A percentile compares a stretch with the other conserved stretches of the same genome.
Evolutionary conservation across 1,140 invertebrate species (phyloP).

Genomic region (Dendroctonus valens): DNA sequence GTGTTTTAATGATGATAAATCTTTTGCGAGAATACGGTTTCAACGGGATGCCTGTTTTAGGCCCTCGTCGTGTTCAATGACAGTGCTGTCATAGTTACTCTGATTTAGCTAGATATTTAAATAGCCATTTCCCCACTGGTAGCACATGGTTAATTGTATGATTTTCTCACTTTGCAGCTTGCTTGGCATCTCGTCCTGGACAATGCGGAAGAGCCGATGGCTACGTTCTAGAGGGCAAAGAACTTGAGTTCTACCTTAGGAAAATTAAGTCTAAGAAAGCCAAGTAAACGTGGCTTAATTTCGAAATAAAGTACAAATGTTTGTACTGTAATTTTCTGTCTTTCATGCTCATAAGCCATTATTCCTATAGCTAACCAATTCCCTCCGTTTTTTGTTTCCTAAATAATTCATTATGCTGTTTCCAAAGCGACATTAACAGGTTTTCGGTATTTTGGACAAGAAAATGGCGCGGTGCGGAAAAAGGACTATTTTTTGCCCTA

Average conservation of each 20-base stretch:
- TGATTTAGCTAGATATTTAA: conserved; percentile 53
- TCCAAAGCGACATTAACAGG: no score
- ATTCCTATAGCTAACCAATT: no score
- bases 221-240: conserved; percentile 98
- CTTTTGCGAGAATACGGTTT: conserved; percentile 49
- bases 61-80: conserved; percentile 57
- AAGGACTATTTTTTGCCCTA: no score
- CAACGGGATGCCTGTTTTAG: conserved; percentile 60
- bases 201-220: conserved; percentile 96
- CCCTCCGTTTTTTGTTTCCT: no score
- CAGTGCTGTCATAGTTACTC: conserved; percentile 83
- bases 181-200: conserved; percentile 93
- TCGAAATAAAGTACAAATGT: conserved; percentile 20
- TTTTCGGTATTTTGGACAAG: no score
- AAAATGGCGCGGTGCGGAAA: no score
- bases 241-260: conserved; percentile 98
- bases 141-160: conserved; percentile 4
- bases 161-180: conserved; percentile 67
- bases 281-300: conserved; percentile 60
- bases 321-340: conserved; percentile 19
- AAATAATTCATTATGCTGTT: no score
- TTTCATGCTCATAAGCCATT: neutral
- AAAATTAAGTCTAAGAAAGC: conserved; percentile 97
- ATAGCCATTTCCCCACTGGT: neutral
- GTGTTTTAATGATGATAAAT: conserved; percentile 49